Base-by-base conservation (phyloP, 2,888 invertebrate species). In the Seira ritae region DNA sequence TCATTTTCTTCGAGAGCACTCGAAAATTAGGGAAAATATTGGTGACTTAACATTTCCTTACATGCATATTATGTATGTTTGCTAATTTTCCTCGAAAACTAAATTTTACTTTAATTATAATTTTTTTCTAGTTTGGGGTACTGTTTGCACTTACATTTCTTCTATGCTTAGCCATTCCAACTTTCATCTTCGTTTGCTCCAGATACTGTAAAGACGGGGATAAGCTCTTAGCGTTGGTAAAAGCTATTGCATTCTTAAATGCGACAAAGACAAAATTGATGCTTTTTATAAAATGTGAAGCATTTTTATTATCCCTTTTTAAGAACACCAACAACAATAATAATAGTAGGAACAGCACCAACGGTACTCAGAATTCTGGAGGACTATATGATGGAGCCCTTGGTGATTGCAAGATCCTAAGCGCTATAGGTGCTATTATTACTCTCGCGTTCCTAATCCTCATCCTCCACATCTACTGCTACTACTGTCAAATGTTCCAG, bases 1-100 rank as follows among this genome's bases (percentile, higher is more conserved):
- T 82, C 15, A 69, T 82, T 22, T 31, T 37, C 31, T 75, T 66
- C 60, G 81, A 82, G 55, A 70, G 67, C 42, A 79, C 66, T 8
- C n/a, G 60, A 22, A 37, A 19, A 23, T 62, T 24, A 70, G 67
- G 77, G 22, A 77, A 55, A 62, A 68, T 67, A 20, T 20, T 73
- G 17, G 84, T 80, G 70, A 84, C 46, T n/a, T n/a, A n/a, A n/a
- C n/a, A n/a, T n/a, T n/a, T n/a, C n/a, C n/a, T n/a, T n/a, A n/a
- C n/a, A n/a, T n/a, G n/a, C n/a, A n/a, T n/a, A n/a, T n/a, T n/a
- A n/a, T n/a, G n/a, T n/a, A n/a, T n/a, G n/a, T n/a, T n/a, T n/a
- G n/a, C n/a, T n/a, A n/a, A n/a, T n/a, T n/a, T n/a, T n/a, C n/a
- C n/a, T n/a, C n/a, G n/a, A n/a, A n/a, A n/a, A n/a, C n/a, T n/a